Evolutionary conservation across 1,140 invertebrate genomes (phyloP).

Genomic region (Wasmannia auropunctata): DNA sequence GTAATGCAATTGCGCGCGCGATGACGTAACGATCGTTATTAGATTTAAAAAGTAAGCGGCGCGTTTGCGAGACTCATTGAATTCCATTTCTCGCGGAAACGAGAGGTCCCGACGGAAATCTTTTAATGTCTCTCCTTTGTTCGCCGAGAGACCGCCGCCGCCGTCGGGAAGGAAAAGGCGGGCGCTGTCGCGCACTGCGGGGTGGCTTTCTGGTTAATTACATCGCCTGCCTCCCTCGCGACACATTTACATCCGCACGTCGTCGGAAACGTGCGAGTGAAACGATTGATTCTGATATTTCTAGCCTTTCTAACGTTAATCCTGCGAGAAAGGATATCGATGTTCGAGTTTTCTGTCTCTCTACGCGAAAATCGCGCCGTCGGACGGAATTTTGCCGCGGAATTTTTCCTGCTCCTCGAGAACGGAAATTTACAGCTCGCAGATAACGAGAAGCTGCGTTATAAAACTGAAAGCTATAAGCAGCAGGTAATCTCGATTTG

Average conservation of each 20-base stretch:
- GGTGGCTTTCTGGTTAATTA: conserved; percentile 32
- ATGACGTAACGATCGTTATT: conserved; percentile 9
- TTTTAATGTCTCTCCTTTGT: conserved; percentile 72
- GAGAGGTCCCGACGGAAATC: conserved; percentile 71
- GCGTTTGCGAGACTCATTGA: conserved; percentile 68
- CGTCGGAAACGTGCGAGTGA: neutral
- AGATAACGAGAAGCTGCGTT: neutral
- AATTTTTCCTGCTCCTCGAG: neutral
- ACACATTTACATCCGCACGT: neutral
- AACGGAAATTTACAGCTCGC: neutral
- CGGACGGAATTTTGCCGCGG: neutral
- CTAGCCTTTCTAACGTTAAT: neutral
- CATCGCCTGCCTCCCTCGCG: neutral
- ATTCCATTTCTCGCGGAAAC: conserved; percentile 70
- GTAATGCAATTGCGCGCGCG: conserved; percentile 24
- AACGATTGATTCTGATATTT: neutral
- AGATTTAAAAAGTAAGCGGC: conserved; percentile 30
- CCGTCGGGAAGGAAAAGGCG: neutral
- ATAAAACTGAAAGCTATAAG: conserved; percentile 19
- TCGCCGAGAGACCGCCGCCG: conserved; percentile 41
- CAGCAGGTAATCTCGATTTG: conserved; percentile 62
- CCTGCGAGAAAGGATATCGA: neutral
- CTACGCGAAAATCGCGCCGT: neutral
- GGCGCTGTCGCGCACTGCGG: neutral
- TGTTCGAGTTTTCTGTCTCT: too few relatives aligned